Evolutionary conservation across 2,888 invertebrate species (phyloP), one percentile per base, ranked within the genome.

Genomic region (Frankliniella fusca): DNA sequence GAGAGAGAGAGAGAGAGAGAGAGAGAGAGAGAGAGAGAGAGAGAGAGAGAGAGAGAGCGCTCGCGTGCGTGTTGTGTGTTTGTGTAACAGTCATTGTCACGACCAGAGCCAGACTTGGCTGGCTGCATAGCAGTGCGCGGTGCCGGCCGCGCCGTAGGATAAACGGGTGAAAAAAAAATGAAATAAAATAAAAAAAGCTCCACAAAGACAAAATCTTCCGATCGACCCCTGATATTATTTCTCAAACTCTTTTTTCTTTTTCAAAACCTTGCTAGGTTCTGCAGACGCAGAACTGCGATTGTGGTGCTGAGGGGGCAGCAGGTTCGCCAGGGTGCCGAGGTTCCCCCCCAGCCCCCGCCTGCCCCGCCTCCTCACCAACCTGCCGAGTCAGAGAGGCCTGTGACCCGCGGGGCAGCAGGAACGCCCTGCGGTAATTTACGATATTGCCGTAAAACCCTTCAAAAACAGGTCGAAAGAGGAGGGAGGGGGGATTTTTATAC

Each of bases 1-100:
- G 38, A 38, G 38, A 38, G 38, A 38, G 38, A 38, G 38, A 38
- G 38, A 38, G 38, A 38, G 38, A 38, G 38, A 38, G 38, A 38
- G 38, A 38, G 38, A 38, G 3, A 5, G 38, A 38, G 38, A 38
- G 38, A 38, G 38, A 38, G 38, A 38, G 38, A 38, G 38, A 38
- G 38, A 38, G 38, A 38, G 38, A 38, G 38, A 38, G 38, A 38
- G 38, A 38, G 3, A 5, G 38, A 2, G 38, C 38, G 2, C 38
- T 38, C 23, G 70, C 11, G 70, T 70, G 70, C 27, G 70, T 70
- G 70, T 70, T 70, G 70, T 76, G 70, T n/a, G 70, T 76, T 76
- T 76, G 70, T 76, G 70, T 76, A 76, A 76, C 70, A 76, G 70
- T 76, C 70, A 76, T 76, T 76, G 70, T 76, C 70, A 76, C 70